These are phyloP conservation scores for Phengaris alcon DNA, from an alignment of 2,888 invertebrate species.

Conservation along the genomic window DNA sequence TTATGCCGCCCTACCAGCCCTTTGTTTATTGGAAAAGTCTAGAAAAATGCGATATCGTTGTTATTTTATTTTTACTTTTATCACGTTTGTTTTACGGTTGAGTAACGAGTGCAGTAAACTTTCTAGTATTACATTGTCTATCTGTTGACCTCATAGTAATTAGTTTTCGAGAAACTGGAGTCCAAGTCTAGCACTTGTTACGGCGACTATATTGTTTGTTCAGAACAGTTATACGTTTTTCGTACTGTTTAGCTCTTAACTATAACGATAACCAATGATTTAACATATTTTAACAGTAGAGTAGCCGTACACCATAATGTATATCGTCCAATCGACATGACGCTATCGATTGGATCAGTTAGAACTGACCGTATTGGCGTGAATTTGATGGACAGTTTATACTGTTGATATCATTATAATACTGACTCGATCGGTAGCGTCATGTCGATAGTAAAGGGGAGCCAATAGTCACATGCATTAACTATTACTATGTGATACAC, in stretches of 20 bases:
- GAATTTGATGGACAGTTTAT: too few relatives aligned
- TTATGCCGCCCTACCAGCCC: background rate
- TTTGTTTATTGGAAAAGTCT: constrained; percentile 24
- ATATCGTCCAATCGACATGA: too few relatives aligned
- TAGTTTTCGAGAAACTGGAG: constrained; percentile 5
- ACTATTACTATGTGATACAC: background rate
- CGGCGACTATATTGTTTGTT: background rate
- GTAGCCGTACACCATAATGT: too few relatives aligned
- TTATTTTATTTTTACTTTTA: constrained; percentile 17
- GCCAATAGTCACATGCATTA: too few relatives aligned
- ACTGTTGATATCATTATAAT: too few relatives aligned
- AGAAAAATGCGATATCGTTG: background rate
- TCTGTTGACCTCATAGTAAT: constrained; percentile 22
- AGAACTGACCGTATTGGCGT: too few relatives aligned
- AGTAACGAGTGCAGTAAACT: constrained; percentile 2
- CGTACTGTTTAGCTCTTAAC: background rate
- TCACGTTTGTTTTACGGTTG: constrained; percentile 12
- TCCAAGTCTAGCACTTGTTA: constrained; percentile 1
- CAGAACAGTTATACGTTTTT: background rate
- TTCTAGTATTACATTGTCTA: constrained; percentile 12
- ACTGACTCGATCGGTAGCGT: too few relatives aligned
- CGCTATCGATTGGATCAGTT: too few relatives aligned
- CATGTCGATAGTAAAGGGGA: too few relatives aligned
- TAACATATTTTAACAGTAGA: too few relatives aligned
- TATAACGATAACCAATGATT: too few relatives aligned